Conservation (phyloP, 2,888 invertebrate species). For the Aproaerema taeniolella region DNA sequence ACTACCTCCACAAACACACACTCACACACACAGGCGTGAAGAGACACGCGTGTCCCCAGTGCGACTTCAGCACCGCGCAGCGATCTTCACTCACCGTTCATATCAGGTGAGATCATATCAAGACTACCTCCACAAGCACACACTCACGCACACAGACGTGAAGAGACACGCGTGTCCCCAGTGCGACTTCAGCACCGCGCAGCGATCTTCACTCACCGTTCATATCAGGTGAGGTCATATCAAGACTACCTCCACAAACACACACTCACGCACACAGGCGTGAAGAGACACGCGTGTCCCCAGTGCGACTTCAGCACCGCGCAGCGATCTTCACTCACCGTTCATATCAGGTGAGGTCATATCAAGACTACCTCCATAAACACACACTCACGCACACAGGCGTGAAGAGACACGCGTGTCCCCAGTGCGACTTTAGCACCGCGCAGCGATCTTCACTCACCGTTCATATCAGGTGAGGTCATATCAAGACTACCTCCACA, state of each 20-base stretch:
- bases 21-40: not conserved
- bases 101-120: slow-evolving; percentile 3
- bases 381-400: too few relatives aligned
- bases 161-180: slow-evolving; percentile 53
- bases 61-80: slow-evolving; percentile 49
- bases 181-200: slow-evolving; percentile 49
- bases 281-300: slow-evolving; percentile 39
- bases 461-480: slow-evolving; percentile 51
- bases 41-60: slow-evolving; percentile 49
- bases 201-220: slow-evolving; percentile 51
- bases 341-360: slow-evolving; percentile 34
- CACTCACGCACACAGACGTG: too few relatives aligned
- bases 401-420: slow-evolving; percentile 52
- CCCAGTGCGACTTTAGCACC: slow-evolving; percentile 50
- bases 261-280: not conserved
- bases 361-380: too few relatives aligned
- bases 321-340: slow-evolving; percentile 52
- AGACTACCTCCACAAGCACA: too few relatives aligned
- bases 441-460: slow-evolving; percentile 54
- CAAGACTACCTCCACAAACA: slow-evolving; percentile 50
- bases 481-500: slow-evolving; percentile 51
- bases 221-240: slow-evolving; percentile 45
- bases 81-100: slow-evolving; percentile 54
- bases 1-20: slow-evolving; percentile 45
- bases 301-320: slow-evolving; percentile 50